Percentiles rank a stretch among this genome's conserved stretches.
phyloP scores from a whole-genome alignment of 2,888 invertebrate species.

The Serrognathus titanus region DNA sequence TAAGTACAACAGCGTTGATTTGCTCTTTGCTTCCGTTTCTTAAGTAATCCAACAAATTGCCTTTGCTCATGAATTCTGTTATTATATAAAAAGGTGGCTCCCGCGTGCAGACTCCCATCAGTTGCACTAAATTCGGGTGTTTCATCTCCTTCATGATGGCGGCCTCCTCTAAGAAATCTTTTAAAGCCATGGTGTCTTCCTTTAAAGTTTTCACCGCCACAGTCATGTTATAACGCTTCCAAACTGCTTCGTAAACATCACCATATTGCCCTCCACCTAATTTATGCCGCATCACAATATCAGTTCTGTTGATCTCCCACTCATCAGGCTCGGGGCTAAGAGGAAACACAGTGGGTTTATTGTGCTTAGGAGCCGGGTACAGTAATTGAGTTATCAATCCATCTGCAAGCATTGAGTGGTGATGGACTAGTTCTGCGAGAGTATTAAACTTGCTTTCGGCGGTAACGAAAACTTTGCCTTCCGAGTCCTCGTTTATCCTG shows the following conservation, averaged over 20 bases:
- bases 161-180: slow-evolving; percentile 98
- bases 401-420: slow-evolving; percentile 94
- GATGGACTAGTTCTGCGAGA: slow-evolving; percentile 95
- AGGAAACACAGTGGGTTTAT: slow-evolving; percentile 93
- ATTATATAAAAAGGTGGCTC: slow-evolving; percentile 99
- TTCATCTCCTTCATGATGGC: slow-evolving; percentile 99
- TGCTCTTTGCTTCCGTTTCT: slow-evolving; percentile 81
- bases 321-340: slow-evolving; percentile 91
- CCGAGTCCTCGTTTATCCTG: slow-evolving; percentile 91
- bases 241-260: slow-evolving; percentile 94
- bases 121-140: slow-evolving; percentile 96
- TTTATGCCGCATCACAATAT: slow-evolving; percentile 97
- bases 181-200: slow-evolving; percentile 99
- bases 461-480: slow-evolving; percentile 95
- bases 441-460: slow-evolving; percentile 97
- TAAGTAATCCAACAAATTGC: slow-evolving; percentile 94
- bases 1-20: slow-evolving; percentile 91
- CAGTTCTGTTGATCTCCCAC: slow-evolving; percentile 97
- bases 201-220: slow-evolving; percentile 99
- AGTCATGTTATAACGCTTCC: slow-evolving; percentile 93
- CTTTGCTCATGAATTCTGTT: slow-evolving; percentile 98
- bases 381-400: slow-evolving; percentile 95
- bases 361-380: slow-evolving; percentile 96
- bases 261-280: slow-evolving; percentile 94
- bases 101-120: slow-evolving; percentile 96